Percentiles rank a stretch among this genome's conserved stretches.
These are phyloP conservation scores for Lates japonicus DNA, from an alignment of 2,797 vertebrate species.

Conservation along the genomic window DNA sequence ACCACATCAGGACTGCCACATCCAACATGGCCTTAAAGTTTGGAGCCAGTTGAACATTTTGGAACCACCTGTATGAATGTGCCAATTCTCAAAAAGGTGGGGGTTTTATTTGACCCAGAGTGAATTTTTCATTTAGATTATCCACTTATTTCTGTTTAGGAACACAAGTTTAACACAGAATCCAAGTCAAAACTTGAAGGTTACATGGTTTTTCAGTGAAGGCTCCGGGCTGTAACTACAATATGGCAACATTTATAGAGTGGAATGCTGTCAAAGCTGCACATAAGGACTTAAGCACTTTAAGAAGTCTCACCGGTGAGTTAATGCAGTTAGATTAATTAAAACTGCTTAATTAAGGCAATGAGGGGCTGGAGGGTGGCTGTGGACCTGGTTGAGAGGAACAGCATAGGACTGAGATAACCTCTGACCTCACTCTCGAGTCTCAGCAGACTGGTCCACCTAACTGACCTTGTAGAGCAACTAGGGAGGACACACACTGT, in stretches of 20 bases:
- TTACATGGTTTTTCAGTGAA: slow-evolving; percentile 4
- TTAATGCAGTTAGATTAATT: slow-evolving; percentile 77
- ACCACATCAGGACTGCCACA: neutral
- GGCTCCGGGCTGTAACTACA: slow-evolving; percentile 31
- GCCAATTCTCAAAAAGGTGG: neutral
- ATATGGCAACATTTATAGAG: slow-evolving; percentile 23
- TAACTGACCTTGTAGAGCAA: slow-evolving; percentile 47
- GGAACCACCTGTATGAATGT: neutral
- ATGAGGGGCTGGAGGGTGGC: slow-evolving; percentile 50
- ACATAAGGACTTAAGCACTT: slow-evolving; percentile 56
- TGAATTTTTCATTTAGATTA: neutral
- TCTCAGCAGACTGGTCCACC: slow-evolving; percentile 51
- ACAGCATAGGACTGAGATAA: slow-evolving; percentile 71
- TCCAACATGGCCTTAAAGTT: neutral
- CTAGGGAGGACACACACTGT: slow-evolving; percentile 29
- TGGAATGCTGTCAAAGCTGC: slow-evolving; percentile 38
- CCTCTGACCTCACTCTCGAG: slow-evolving; percentile 63
- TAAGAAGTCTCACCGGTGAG: slow-evolving; percentile 66
- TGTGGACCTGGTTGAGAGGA: slow-evolving; percentile 50
- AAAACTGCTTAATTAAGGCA: slow-evolving; percentile 81
- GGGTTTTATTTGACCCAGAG: slow-evolving; percentile 3
- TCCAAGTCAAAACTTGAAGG: slow-evolving; percentile 17
- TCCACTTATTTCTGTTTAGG: slow-evolving; percentile 4
- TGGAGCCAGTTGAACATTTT: neutral
- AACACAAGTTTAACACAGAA: neutral